phyloP scores from a whole-genome alignment of 2,888 invertebrate species.

The Opisthograptis luteolata region DNA sequence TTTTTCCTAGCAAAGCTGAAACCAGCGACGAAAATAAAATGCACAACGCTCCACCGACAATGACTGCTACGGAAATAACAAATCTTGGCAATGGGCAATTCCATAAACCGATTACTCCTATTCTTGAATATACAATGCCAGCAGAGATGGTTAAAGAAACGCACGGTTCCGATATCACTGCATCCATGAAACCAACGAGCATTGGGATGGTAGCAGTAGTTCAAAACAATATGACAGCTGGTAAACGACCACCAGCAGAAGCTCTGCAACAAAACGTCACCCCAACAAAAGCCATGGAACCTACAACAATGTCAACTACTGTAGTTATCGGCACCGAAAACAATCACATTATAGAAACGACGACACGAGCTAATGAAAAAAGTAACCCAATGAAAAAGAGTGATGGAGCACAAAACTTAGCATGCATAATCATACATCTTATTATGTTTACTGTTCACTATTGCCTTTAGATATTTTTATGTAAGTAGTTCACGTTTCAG shows the following conservation, averaged over 20 bases:
- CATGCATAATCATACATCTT: slow-evolving; percentile 11
- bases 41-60: slow-evolving; percentile 2
- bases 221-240: slow-evolving; percentile 25
- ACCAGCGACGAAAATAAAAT: slow-evolving; percentile 9
- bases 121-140: not conserved
- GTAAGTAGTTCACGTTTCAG: slow-evolving; percentile 14
- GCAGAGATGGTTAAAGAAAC: slow-evolving; percentile 12
- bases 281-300: slow-evolving; percentile 48
- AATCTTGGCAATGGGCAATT: not conserved
- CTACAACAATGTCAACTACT: slow-evolving; percentile 38
- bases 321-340: slow-evolving; percentile 29
- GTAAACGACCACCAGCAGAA: slow-evolving; percentile 61
- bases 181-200: slow-evolving; percentile 24
- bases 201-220: slow-evolving; percentile 24
- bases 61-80: slow-evolving; percentile 17
- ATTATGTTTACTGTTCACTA: slow-evolving; percentile 19
- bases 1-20: slow-evolving; percentile 5
- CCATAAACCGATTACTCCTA: not conserved
- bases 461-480: slow-evolving; percentile 13
- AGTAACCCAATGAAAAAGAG: slow-evolving; percentile 37
- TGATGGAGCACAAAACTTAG: slow-evolving; percentile 28
- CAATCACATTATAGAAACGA: slow-evolving; percentile 25
- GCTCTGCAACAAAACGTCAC: slow-evolving; percentile 63
- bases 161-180: not conserved
- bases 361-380: slow-evolving; percentile 20